Base-by-base conservation (phyloP, 2,888 invertebrate genomes). In the Melinaea menophilus region DNA sequence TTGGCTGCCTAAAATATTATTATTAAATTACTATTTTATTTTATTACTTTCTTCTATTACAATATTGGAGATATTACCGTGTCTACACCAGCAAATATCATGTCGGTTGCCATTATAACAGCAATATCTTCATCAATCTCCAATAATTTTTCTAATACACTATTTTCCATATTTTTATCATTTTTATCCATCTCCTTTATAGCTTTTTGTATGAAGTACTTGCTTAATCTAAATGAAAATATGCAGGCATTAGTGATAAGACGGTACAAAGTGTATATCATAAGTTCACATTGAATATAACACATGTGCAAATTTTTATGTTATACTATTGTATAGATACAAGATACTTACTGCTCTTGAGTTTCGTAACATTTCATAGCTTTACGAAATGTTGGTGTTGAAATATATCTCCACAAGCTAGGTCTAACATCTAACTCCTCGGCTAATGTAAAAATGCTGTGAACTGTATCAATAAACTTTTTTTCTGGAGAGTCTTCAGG, bases 51-150 rank as follows among this genome's bases (percentile, higher is more conserved):
- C 13, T 45, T 37, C 22, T 11, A n/a, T 46, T 69, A 69, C 13
- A 37, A 41, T 7, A 37, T 47, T 33, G 13, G 0, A 13, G 31
- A 37, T 9, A 41, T 9, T 41, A 95, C 94, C 66, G 94, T 94
- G 79, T 95, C 95, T 9, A 94, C 88, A 56, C 94, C 94, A 13
- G 93, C 94, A 57, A 92, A 87, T 55, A 95, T 73, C 92, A 95
- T 92, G 71, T 95, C 95, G 67, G 92, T 82, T 1, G 94, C 93
- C 92, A 94, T 93, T 12, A 93, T 89, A 22, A 91, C 75, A 0
- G 94, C 95, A 3, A 92, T 80, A 64, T 92, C 82, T 72, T 91
- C 89, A 73, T 94, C 92, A 5, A 92, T 88, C 59, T 88, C 89
- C 0, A 93, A 75, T 35, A 95, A 78, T 72, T 93, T 93, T 73